Percentiles rank a stretch among this genome's conserved stretches.
phyloP scores from a whole-genome alignment of 2,113 vertebrate genomes.

The Osmerus eperlanus region DNA sequence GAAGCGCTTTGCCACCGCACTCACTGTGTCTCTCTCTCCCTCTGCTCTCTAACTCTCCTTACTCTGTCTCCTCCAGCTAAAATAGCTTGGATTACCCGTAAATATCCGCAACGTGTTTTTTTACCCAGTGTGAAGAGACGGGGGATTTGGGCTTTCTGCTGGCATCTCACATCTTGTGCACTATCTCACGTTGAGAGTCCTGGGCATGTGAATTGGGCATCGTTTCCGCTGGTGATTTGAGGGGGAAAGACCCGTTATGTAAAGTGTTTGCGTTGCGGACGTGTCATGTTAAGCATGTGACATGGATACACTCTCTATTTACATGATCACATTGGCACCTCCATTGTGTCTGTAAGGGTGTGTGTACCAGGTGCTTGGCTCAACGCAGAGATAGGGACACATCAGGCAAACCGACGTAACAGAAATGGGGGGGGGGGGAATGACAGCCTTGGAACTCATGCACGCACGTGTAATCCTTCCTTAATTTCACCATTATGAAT shows the following conservation, averaged over 20 bases:
- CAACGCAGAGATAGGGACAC: background rate
- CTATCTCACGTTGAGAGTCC: conserved; percentile 1
- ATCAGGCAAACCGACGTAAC: background rate
- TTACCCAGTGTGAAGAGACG: background rate
- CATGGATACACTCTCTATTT: conserved; percentile 5
- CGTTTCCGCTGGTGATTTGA: background rate
- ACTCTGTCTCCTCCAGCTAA: background rate
- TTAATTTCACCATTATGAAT: background rate
- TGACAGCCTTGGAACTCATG: background rate
- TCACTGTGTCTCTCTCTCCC: background rate
- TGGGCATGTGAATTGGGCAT: background rate
- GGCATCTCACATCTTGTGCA: background rate
- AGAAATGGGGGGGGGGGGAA: background rate
- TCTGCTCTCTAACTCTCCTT: conserved; percentile 1
- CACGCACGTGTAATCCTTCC: background rate
- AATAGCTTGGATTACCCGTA: conserved; percentile 21
- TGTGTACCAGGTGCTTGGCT: conserved; percentile 18
- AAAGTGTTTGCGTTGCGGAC: conserved; percentile 14
- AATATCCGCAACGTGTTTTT: conserved; percentile 10
- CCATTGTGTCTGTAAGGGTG: conserved; percentile 22
- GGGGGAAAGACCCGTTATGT: background rate
- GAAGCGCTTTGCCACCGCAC: conserved; percentile 2
- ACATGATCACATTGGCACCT: conserved; percentile 26
- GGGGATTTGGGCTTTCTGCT: background rate
- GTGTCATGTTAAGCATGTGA: conserved; percentile 25